Evolutionary conservation across 2,888 invertebrate genomes (phyloP).

Genomic region (Arctia plantaginis): DNA sequence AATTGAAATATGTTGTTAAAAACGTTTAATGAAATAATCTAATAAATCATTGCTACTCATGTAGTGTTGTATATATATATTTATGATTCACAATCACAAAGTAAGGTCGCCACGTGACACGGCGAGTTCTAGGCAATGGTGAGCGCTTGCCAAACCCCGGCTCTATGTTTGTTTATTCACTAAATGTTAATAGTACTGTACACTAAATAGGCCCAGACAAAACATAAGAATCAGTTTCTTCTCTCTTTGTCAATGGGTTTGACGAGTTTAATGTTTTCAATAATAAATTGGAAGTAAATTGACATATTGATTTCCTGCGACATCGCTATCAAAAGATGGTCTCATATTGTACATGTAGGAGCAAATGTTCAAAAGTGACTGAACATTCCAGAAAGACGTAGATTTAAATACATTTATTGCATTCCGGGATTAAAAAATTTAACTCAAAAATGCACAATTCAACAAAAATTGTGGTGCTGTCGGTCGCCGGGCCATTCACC

Average conservation of each 20-base stretch:
- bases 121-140: neutral
- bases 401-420: too few relatives aligned
- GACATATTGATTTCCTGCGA: too few relatives aligned
- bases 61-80: neutral
- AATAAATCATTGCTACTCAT: neutral
- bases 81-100: neutral
- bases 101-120: neutral
- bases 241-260: neutral
- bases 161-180: neutral
- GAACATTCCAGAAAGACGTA: too few relatives aligned
- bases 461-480: neutral
- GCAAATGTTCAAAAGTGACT: too few relatives aligned
- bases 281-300: too few relatives aligned
- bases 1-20: neutral
- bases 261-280: neutral
- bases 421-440: too few relatives aligned
- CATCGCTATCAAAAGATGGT: too few relatives aligned
- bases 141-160: neutral
- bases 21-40: neutral
- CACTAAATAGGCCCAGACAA: neutral
- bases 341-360: too few relatives aligned
- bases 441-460: neutral
- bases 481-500: neutral
- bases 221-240: neutral
- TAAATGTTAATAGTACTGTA: neutral